Evolutionary conservation across 2,113 vertebrate species (phyloP).

Genomic region (Charadrius vociferus): DNA sequence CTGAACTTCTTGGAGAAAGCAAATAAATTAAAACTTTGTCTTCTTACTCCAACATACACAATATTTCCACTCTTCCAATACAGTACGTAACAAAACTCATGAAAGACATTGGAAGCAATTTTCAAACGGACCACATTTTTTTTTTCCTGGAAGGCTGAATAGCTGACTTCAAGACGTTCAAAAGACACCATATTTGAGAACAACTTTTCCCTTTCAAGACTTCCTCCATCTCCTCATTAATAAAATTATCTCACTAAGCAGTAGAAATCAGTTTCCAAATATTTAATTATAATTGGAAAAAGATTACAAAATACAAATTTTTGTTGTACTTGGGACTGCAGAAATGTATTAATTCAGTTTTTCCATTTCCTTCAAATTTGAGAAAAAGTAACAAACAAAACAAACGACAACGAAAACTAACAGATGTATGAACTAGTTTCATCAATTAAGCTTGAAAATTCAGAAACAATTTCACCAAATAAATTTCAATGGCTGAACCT

Average conservation of each 20-base stretch:
- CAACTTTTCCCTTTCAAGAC: not conserved
- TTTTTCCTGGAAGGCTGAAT: not conserved
- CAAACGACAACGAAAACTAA: not conserved
- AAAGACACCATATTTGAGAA: not conserved
- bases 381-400: constrained; percentile 20
- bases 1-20: not conserved
- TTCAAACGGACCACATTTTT: not conserved
- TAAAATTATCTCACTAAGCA: not conserved
- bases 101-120: not conserved
- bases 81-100: not conserved
- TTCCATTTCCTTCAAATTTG: not conserved
- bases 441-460: not conserved
- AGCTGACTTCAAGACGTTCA: not conserved
- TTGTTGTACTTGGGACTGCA: constrained; percentile 16
- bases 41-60: not conserved
- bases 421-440: not conserved
- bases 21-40: not conserved
- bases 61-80: not conserved
- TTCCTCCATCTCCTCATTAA: not conserved
- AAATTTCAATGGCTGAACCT: not conserved
- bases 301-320: constrained; percentile 35
- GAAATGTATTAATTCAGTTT: not conserved
- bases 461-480: not conserved
- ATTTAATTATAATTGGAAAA: constrained; percentile 15
- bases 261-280: not conserved